Percentiles rank a stretch among this genome's conserved stretches.
These are phyloP conservation scores for Acrobasis repandana DNA, from an alignment of 2,888 invertebrate genomes.

Conservation along the genomic window DNA sequence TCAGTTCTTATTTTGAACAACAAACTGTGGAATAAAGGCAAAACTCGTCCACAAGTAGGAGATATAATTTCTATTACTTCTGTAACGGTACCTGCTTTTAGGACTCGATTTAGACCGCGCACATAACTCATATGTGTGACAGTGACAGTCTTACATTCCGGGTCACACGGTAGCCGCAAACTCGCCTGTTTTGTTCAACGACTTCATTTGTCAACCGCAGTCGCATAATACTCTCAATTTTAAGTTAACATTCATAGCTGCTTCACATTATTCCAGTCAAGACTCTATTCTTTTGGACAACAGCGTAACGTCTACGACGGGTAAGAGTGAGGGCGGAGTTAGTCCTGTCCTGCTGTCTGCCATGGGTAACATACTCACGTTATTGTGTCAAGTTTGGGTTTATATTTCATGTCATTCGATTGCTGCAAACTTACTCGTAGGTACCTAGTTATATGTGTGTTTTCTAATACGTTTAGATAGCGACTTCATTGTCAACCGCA, in stretches of 20 bases:
- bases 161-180: slow-evolving; percentile 50
- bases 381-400: too few relatives aligned
- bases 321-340: too few relatives aligned
- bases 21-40: neutral
- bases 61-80: neutral
- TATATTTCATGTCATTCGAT: too few relatives aligned
- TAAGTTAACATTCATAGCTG: slow-evolving; percentile 52
- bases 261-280: too few relatives aligned
- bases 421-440: too few relatives aligned
- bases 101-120: slow-evolving; percentile 17
- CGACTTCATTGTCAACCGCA: too few relatives aligned
- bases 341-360: too few relatives aligned
- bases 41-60: neutral
- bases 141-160: slow-evolving; percentile 35
- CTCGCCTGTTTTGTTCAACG: slow-evolving; percentile 47
- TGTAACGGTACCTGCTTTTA: slow-evolving; percentile 15
- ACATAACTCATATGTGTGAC: slow-evolving; percentile 32
- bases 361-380: too few relatives aligned
- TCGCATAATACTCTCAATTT: slow-evolving; percentile 63
- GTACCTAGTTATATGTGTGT: too few relatives aligned
- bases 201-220: slow-evolving; percentile 75
- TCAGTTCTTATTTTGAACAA: neutral
- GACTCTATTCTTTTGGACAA: too few relatives aligned
- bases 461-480: too few relatives aligned
- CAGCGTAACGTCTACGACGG: too few relatives aligned